Evolutionary conservation across 1,140 invertebrate species (phyloP).

Genomic region (Hypsibius dujardini): DNA sequence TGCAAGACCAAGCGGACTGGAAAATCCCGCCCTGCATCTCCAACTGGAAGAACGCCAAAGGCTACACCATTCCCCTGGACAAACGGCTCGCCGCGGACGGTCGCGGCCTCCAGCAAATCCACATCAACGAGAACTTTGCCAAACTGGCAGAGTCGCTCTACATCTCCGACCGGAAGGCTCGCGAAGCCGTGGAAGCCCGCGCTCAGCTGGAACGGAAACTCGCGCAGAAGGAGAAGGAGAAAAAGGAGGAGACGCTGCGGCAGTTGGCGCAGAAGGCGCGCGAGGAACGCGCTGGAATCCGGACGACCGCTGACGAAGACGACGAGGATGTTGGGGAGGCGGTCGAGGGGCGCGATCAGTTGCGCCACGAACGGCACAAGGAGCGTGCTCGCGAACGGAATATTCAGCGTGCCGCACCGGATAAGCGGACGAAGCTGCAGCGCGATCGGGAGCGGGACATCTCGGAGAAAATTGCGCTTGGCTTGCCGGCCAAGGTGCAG

Average conservation of each 20-base stretch:
- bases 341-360: slow-evolving; percentile 65
- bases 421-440: slow-evolving; percentile 74
- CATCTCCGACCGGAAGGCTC: slow-evolving; percentile 81
- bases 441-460: slow-evolving; percentile 87
- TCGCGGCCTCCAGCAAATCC: slow-evolving; percentile 80
- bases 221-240: slow-evolving; percentile 93
- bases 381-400: slow-evolving; percentile 81
- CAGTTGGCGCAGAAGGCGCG: slow-evolving; percentile 83
- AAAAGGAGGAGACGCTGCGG: slow-evolving; percentile 84
- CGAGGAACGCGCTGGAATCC: slow-evolving; percentile 75
- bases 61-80: slow-evolving; percentile 94
- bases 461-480: slow-evolving; percentile 92
- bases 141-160: slow-evolving; percentile 92
- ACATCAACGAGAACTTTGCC: slow-evolving; percentile 98
- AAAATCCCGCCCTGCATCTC: slow-evolving; percentile 98
- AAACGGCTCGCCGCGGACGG: slow-evolving; percentile 96
- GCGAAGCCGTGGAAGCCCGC: slow-evolving; percentile 87
- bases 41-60: slow-evolving; percentile 99
- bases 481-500: slow-evolving; percentile 45
- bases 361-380: slow-evolving; percentile 71
- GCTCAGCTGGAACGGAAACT: slow-evolving; percentile 88
- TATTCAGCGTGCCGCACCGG: slow-evolving; percentile 73
- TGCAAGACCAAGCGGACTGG: slow-evolving; percentile 98
- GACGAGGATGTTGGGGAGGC: slow-evolving; percentile 46
- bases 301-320: slow-evolving; percentile 31